Evolutionary conservation across 2,888 invertebrate species (phyloP), one percentile per base, ranked within the genome.

Genomic region (Lithophane leautieri): DNA sequence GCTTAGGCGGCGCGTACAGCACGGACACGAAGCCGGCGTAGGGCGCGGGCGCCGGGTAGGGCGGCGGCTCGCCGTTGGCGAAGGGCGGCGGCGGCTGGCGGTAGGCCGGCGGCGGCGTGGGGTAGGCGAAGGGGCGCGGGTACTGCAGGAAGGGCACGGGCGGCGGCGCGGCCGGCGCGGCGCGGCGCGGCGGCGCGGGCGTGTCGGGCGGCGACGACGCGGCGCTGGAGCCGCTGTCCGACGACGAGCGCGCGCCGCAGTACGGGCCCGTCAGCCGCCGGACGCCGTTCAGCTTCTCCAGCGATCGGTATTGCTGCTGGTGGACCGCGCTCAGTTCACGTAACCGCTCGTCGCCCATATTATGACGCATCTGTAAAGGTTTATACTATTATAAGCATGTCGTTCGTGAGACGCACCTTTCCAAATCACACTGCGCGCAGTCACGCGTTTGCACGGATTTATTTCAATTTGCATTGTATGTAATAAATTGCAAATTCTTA

Each of bases 321-420:
- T 87, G 89, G 8, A 81, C 71, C 16, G 97, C 96, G 82, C 95
- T 97, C 82, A 97, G 91, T 79, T 97, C 97, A 78, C 97, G 96
- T 87, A 97, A 93, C 92, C 97, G 97, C 85, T 97, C 97, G 81
- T 97, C 97, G 73, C 97, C 97, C 91, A 97, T 97, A 89, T 97
- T 97, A 90, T 97, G 97, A 87, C 97, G 97, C 88, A 97, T 96
- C 97, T 97, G 93, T 7, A 92, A 91, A 34, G 2, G n/a, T 58
- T 34, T 63, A 50, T 54, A 47, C 7, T 34, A 11, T 61, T 63
- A 58, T 81, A 58, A 44, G 40, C 19, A 44, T 25, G 12, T 60
- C 22, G 16, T 16, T 70, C 22, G 9, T 28, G 28, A 19, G 28
- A 40, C 1, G 40, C 44, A 58, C 40, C 9, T 71, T 58, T 50